phyloP scores from a whole-genome alignment of 2,888 invertebrate species.

The Tortrix viridana region DNA sequence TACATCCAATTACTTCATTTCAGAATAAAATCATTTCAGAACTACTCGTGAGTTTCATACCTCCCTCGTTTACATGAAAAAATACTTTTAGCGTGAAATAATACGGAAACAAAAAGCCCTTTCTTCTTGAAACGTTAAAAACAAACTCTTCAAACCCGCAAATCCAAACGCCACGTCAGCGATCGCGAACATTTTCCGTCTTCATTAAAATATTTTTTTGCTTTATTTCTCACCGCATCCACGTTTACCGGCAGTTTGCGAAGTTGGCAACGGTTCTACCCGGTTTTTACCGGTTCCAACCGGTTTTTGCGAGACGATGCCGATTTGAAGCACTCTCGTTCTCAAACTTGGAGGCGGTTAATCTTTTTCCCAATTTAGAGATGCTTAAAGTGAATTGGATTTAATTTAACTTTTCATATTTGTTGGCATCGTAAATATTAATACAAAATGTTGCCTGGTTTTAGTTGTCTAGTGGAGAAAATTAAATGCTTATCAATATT shows the following conservation, averaged over 20 bases:
- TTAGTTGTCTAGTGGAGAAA: too few species aligned
- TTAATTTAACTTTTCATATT: constrained; percentile 1
- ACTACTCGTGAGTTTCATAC: too few species aligned
- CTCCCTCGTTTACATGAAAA: too few species aligned
- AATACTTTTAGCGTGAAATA: too few species aligned
- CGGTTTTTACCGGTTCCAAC: constrained; percentile 52
- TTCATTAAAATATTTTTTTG: constrained; percentile 32
- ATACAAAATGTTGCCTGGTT: too few species aligned
- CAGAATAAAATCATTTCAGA: too few species aligned
- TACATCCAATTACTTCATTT: too few species aligned
- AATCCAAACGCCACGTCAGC: constrained; percentile 23
- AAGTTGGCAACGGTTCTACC: constrained; percentile 61
- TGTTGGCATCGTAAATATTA: too few species aligned
- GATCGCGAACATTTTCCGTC: constrained; percentile 29
- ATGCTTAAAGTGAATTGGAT: neutral
- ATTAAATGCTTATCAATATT: too few species aligned
- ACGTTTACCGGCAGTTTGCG: constrained; percentile 42
- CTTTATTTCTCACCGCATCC: constrained; percentile 16
- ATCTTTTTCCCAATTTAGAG: constrained; percentile 20
- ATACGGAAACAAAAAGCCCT: constrained; percentile 12
- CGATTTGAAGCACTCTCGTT: constrained; percentile 23
- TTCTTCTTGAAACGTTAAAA: constrained; percentile 14
- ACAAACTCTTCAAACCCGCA: constrained; percentile 22
- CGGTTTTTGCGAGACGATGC: constrained; percentile 44
- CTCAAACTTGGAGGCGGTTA: constrained; percentile 29